Conservation (phyloP, 2,888 invertebrate species). For the Caprella mutica region DNA sequence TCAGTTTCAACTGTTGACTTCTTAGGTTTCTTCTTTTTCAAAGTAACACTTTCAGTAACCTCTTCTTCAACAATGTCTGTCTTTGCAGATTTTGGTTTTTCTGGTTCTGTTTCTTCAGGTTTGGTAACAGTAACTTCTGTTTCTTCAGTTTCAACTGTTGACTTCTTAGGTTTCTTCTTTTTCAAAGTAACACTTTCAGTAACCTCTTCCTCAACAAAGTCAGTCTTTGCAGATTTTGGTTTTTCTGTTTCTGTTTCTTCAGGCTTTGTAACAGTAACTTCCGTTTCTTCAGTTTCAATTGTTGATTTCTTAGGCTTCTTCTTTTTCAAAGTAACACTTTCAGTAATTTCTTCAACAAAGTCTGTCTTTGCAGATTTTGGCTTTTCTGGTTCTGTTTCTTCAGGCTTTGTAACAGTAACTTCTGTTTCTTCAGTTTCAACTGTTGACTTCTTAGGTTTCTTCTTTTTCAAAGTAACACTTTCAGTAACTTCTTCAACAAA, state of each 20-base stretch:
- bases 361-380: not conserved
- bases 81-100: slow-evolving; percentile 1
- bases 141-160: no score
- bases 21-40: slow-evolving; percentile 37
- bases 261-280: slow-evolving; percentile 10
- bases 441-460: no score
- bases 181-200: slow-evolving; percentile 12
- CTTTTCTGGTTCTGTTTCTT: no score
- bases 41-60: slow-evolving; percentile 41
- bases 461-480: no score
- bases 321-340: slow-evolving; percentile 59
- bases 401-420: no score
- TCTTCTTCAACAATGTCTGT: slow-evolving; percentile 49
- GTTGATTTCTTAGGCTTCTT: slow-evolving; percentile 49
- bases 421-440: no score
- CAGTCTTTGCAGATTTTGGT: slow-evolving; percentile 44
- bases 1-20: slow-evolving; percentile 46
- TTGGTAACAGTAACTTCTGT: no score
- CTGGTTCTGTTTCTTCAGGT: not conserved
- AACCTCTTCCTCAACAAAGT: slow-evolving; percentile 15
- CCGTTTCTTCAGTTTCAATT: slow-evolving; percentile 34
- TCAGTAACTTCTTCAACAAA: slow-evolving; percentile 47
- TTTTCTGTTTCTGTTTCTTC: slow-evolving; percentile 9
- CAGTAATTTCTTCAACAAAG: slow-evolving; percentile 26
- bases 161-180: slow-evolving; percentile 10